Base-by-base conservation (phyloP, 2,888 invertebrate species). In the Podabrus alpinus region DNA sequence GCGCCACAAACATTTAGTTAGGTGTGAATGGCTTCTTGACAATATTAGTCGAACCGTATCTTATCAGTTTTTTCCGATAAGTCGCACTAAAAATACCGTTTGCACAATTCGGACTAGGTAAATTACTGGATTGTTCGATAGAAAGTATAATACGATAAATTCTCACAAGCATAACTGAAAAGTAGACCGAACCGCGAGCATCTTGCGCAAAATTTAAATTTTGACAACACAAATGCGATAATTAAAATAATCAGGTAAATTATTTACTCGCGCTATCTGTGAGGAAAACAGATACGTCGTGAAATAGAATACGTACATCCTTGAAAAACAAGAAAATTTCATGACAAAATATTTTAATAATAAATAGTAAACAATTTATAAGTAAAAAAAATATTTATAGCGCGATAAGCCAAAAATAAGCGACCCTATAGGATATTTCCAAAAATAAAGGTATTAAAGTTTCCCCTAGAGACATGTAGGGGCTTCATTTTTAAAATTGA, bases 271-370 rank as follows among this genome's bases (percentile, higher is more conserved):
- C 24, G 66, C 45, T 68, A 71, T 71, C 69, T 61, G 64, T 66
- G 68, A 66, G 62, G 71, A 74, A 71, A 74, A 66, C 68, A 62
- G 71, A 74, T 75, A 75, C 16, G 71, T 59, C 16, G 15, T 69
- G 71, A 71, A 71, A 71, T 24, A 59, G 13, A 66, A 71, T 71
- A 71, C 59, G 15, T 13, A 19, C 17, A 64, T 64, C 62, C 62
- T 64, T 64, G 62, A 64, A 19, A 64, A 19, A 21, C 5, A n/a
- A n/a, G 9, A 24, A n/a, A n/a, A 45, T 45, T 45, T n/a, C n/a
- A 45, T n/a, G 45, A 45, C 45, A 45, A 45, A 45, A 45, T 45
- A 45, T 45, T 45, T 24, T 45, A 45, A 45, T 45, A 45, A 11
- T 4, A 1, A 29, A 45, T 45, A 9, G 45, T 45, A 45, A 45